phyloP scores from a whole-genome alignment of 2,888 invertebrate species.

The Calephelis perditalis region DNA sequence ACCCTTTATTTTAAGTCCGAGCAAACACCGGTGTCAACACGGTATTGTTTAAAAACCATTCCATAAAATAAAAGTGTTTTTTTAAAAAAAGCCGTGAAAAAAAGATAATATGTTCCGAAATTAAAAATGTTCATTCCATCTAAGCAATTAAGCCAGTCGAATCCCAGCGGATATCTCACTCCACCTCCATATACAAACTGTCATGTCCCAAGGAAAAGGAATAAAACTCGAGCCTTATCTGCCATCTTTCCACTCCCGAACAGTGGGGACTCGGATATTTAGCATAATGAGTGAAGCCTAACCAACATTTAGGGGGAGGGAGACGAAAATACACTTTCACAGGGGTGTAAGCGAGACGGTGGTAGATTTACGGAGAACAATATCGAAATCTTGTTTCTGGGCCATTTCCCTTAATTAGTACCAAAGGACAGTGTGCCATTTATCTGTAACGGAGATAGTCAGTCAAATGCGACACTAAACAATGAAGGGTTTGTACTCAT shows the following conservation, averaged over 20 bases:
- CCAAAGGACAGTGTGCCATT: constrained; percentile 66
- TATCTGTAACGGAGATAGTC: constrained; percentile 61
- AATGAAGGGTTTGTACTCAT: constrained; percentile 33
- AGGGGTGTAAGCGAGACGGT: constrained; percentile 37
- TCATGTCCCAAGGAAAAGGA: constrained; percentile 56
- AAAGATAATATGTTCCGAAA: constrained; percentile 15
- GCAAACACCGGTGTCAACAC: too few species aligned
- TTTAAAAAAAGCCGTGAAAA: too few species aligned
- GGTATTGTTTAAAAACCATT: too few species aligned
- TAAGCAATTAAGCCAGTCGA: constrained; percentile 62
- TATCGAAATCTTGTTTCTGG: constrained; percentile 79
- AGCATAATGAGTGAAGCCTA: constrained; percentile 77
- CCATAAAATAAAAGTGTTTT: background rate
- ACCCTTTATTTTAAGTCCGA: too few species aligned
- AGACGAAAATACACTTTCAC: constrained; percentile 32
- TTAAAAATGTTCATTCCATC: constrained; percentile 18
- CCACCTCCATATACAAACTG: constrained; percentile 75
- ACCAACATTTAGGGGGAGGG: constrained; percentile 61
- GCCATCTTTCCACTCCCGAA: constrained; percentile 54
- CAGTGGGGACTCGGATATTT: constrained; percentile 68
- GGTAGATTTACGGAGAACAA: constrained; percentile 62
- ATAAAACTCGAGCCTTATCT: constrained; percentile 52
- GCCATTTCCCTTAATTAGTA: constrained; percentile 78
- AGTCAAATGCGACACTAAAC: constrained; percentile 45
- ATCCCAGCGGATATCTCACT: constrained; percentile 68